Evolutionary conservation across 1,140 invertebrate genomes (phyloP).

Genomic region (Macrotrachela quadricornifera): DNA sequence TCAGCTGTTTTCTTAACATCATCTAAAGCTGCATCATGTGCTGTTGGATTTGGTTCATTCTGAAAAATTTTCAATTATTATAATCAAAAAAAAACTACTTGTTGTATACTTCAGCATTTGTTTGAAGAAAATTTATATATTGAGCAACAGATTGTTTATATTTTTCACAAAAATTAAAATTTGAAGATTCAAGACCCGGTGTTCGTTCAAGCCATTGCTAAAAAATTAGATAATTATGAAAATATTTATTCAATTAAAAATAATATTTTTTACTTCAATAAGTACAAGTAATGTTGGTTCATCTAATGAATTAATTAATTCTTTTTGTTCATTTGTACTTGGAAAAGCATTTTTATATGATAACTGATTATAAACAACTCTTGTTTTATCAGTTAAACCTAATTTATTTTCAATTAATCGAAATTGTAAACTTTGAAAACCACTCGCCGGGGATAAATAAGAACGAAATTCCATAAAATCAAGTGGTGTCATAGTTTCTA

Average conservation of each 20-base stretch:
- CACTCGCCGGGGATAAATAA: constrained; percentile 74
- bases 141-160: constrained; percentile 53
- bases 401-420: constrained; percentile 86
- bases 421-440: constrained; percentile 92
- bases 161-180: constrained; percentile 79
- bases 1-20: constrained; percentile 54
- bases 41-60: constrained; percentile 39
- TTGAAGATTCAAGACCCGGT: constrained; percentile 56
- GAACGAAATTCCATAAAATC: constrained; percentile 86
- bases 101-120: constrained; percentile 11
- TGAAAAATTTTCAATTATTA: constrained; percentile 12
- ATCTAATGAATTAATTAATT: constrained; percentile 51
- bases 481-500: constrained; percentile 90
- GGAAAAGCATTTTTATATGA: constrained; percentile 65
- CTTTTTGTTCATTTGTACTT: constrained; percentile 44
- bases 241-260: not conserved
- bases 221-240: constrained; percentile 4
- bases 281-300: constrained; percentile 60
- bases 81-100: too few relatives aligned
- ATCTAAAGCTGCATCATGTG: constrained; percentile 39
- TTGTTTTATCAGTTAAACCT: constrained; percentile 60
- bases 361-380: constrained; percentile 75
- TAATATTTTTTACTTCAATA: constrained; percentile 40
- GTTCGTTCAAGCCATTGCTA: constrained; percentile 68
- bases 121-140: constrained; percentile 37